A percentile compares a stretch with the other conserved stretches of the same genome.
Evolutionary conservation across 1,140 invertebrate species (phyloP).

Genomic region (Euborellia annulipes): DNA sequence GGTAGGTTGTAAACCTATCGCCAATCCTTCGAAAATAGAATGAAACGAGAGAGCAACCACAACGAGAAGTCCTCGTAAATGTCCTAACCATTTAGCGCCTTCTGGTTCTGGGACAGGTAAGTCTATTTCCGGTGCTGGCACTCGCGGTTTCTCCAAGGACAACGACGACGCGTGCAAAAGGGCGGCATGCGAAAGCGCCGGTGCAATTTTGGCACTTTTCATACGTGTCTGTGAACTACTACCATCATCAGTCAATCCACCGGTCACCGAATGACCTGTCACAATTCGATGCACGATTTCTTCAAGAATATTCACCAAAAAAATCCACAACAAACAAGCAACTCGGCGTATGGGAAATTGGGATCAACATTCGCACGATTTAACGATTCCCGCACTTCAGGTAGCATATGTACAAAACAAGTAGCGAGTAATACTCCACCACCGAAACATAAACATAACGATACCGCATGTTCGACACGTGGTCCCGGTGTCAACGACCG

Average conservation of each 20-base stretch:
- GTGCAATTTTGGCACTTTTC: constrained; percentile 6
- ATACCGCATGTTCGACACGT: constrained; percentile 6
- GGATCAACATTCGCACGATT: background rate
- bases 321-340: constrained; percentile 37
- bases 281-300: constrained; percentile 28
- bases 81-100: constrained; percentile 7
- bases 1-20: constrained; percentile 38
- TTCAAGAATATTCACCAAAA: constrained; percentile 40
- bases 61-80: constrained; percentile 30
- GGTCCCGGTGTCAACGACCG: no score
- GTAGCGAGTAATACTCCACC: constrained; percentile 73
- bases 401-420: constrained; percentile 64
- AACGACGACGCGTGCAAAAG: constrained; percentile 8
- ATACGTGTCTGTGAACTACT: background rate
- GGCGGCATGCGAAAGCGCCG: constrained; percentile 5
- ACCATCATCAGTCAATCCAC: no score
- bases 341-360: constrained; percentile 30
- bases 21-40: constrained; percentile 47
- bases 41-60: constrained; percentile 45
- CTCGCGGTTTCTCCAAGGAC: constrained; percentile 1
- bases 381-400: constrained; percentile 42
- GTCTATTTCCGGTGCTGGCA: no score
- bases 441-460: constrained; percentile 52
- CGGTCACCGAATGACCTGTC: no score
- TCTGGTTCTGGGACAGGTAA: background rate